Evolutionary conservation across 2,113 vertebrate species (phyloP), one percentile per base, ranked within the genome.

Genomic region (Blennius ocellaris): DNA sequence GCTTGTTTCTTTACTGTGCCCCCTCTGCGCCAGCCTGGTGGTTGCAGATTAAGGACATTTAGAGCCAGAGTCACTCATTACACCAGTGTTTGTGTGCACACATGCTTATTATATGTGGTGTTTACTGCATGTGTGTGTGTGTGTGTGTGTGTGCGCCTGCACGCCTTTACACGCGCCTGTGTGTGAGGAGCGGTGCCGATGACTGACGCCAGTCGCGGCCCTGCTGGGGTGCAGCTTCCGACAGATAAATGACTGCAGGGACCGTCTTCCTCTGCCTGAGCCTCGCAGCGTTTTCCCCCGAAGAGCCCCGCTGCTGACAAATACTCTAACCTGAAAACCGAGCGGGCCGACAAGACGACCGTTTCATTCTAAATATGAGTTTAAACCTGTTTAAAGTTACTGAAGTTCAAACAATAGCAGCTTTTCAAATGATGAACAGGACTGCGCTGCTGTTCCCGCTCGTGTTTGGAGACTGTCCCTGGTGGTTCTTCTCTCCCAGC

Each of bases 351-450:
- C 69, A 79, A 83, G 72, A 75, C 73, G 69, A 52, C 50, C 9
- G 57, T 76, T 88, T 87, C 76, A 64, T 80, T 90, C 84, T 82
- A 88, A 90, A 88, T 84, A 74, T 79, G 86, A 91, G 83, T 87
- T 90, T 85, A 91, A 91, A 90, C 89, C 91, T 76, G 84, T 74
- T 72, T 90, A 87, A 90, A 91, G 89, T 88, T 85, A 80, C 73
- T 81, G 80, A 80, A 78, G 81, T 87, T 89, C 83, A 88, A 84
- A 89, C 73, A 91, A 87, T 83, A 83, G 80, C 73, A 76, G 65
- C 82, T 87, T 88, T 88, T 90, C 78, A 90, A 81, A 88, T 83
- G 81, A 89, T 89, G 91, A 85, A 75, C 69, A 75, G 87, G 78
- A 76, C 73, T 44, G 66, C 6, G 80, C 77, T 71, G 82, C 88